Conservation (phyloP, 2,888 invertebrate species). For the Limnephilus marmoratus region DNA sequence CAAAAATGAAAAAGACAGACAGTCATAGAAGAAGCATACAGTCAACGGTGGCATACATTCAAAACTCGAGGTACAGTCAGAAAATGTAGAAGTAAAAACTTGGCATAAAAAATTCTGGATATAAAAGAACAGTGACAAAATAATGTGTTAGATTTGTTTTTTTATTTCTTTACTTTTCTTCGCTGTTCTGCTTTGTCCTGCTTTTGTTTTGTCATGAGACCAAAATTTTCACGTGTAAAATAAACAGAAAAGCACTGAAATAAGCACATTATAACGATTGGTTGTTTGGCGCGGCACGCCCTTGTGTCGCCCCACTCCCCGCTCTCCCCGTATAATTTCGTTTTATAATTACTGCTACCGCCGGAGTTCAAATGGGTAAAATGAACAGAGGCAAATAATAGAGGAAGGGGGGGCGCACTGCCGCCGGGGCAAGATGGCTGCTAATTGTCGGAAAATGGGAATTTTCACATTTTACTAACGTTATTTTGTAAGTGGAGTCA, state of each 20-base stretch:
- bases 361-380: constrained; percentile 27
- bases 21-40: not conserved
- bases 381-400: not conserved
- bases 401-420: not conserved
- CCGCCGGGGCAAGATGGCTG: constrained; percentile 39
- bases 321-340: constrained; percentile 28
- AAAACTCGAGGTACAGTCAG: not conserved
- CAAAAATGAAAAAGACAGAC: too few relatives aligned
- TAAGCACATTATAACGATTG: not conserved
- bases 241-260: not conserved
- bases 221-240: not conserved
- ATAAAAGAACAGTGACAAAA: too few relatives aligned
- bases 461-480: constrained; percentile 17
- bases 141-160: too few relatives aligned
- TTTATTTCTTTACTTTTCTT: too few relatives aligned
- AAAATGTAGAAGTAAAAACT: not conserved
- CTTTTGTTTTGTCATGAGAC: too few relatives aligned
- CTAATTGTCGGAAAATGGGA: constrained; percentile 32
- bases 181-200: too few relatives aligned
- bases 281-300: not conserved
- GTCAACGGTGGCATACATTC: not conserved
- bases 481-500: not conserved
- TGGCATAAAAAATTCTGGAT: not conserved
- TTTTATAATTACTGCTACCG: constrained; percentile 33
- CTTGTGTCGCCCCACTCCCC: not conserved